Evolutionary conservation across 2,113 vertebrate genomes (phyloP).

Genomic region (Elephantulus edwardii): DNA sequence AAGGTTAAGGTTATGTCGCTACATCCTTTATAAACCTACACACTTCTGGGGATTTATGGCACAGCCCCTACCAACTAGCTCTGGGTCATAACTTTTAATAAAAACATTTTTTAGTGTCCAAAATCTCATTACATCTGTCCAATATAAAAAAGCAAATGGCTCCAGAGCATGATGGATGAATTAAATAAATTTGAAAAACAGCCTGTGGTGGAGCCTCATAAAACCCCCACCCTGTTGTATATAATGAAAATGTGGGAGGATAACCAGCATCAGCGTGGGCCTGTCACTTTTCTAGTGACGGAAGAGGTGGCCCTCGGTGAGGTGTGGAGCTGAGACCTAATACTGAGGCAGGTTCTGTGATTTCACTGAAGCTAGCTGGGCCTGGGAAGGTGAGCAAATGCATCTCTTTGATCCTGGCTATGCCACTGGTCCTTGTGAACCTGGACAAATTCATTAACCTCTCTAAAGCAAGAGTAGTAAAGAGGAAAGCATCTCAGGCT

Average conservation of each 20-base stretch:
- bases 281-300: slow-evolving; percentile 55
- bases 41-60: slow-evolving; percentile 76
- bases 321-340: background rate
- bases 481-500: background rate
- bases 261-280: background rate
- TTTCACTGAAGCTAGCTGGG: background rate
- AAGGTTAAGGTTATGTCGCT: slow-evolving; percentile 66
- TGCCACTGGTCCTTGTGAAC: background rate
- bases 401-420: background rate
- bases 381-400: background rate
- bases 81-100: slow-evolving; percentile 82
- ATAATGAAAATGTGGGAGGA: slow-evolving; percentile 65
- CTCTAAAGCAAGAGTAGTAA: background rate
- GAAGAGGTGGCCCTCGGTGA: slow-evolving; percentile 42
- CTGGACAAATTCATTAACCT: background rate
- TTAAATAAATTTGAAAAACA: slow-evolving; percentile 82
- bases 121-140: slow-evolving; percentile 81
- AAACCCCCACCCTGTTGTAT: slow-evolving; percentile 64
- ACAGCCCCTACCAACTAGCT: slow-evolving; percentile 72
- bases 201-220: slow-evolving; percentile 71
- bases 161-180: slow-evolving; percentile 80
- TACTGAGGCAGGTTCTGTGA: background rate
- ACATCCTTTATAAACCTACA: slow-evolving; percentile 71
- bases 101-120: slow-evolving; percentile 82
- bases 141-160: slow-evolving; percentile 80